Conservation (phyloP, 2,113 vertebrate species). For the Hymenochirus boettgeri region DNA sequence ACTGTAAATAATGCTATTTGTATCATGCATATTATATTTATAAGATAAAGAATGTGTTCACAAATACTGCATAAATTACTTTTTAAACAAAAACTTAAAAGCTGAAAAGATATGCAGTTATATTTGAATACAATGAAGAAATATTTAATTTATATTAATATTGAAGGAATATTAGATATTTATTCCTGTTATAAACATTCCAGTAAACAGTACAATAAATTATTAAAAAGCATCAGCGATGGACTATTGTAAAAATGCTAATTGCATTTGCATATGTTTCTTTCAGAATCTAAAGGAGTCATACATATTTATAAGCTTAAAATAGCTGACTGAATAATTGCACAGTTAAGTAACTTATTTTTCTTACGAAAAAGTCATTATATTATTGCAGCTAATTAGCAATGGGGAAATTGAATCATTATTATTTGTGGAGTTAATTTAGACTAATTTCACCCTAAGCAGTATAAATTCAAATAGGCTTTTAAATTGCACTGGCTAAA, state of each 20-base stretch:
- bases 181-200: slow-evolving; percentile 27
- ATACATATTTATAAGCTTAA: slow-evolving; percentile 54
- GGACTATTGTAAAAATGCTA: slow-evolving; percentile 37
- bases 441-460: slow-evolving; percentile 14
- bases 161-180: neutral
- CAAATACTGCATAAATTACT: too few relatives aligned
- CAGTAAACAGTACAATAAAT: slow-evolving; percentile 14
- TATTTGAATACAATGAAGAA: too few relatives aligned
- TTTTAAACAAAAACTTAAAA: too few relatives aligned
- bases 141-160: neutral
- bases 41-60: too few relatives aligned
- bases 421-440: slow-evolving; percentile 50
- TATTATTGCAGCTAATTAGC: slow-evolving; percentile 57
- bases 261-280: slow-evolving; percentile 43
- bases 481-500: slow-evolving; percentile 27
- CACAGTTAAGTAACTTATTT: slow-evolving; percentile 52
- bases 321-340: slow-evolving; percentile 55
- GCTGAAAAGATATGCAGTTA: too few relatives aligned
- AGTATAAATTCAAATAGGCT: slow-evolving; percentile 14
- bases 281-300: slow-evolving; percentile 41
- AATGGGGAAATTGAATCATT: slow-evolving; percentile 50
- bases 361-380: slow-evolving; percentile 45
- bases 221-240: slow-evolving; percentile 23
- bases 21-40: too few relatives aligned
- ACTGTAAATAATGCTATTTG: too few relatives aligned